Percentiles rank a stretch among this genome's conserved stretches.
These are phyloP conservation scores for Lineus longissimus DNA, from an alignment of 1,140 invertebrate species.

Conservation along the genomic window DNA sequence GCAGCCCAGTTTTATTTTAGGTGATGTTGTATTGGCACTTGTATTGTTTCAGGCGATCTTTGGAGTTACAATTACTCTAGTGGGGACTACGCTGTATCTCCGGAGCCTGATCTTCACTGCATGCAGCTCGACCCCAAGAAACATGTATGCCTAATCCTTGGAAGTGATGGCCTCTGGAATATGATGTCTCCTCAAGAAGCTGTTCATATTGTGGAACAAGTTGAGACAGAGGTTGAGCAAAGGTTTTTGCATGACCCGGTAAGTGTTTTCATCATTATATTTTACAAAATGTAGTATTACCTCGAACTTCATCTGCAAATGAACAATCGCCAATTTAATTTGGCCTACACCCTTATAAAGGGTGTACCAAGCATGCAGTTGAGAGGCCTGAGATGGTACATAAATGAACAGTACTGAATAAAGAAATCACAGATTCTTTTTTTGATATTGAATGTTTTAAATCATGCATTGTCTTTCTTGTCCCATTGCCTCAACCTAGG, in stretches of 20 bases:
- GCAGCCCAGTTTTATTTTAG: background rate
- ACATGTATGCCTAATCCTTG: constrained; percentile 86
- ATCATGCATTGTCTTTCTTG: background rate
- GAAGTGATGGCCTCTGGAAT: constrained; percentile 95
- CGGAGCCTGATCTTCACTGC: constrained; percentile 90
- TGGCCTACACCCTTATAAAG: too few relatives aligned
- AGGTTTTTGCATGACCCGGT: constrained; percentile 42
- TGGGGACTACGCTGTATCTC: constrained; percentile 92
- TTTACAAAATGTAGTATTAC: background rate
- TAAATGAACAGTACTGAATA: background rate
- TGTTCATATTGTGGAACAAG: constrained; percentile 73
- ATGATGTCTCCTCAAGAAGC: constrained; percentile 80
- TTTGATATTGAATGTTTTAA: background rate
- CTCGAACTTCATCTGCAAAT: background rate
- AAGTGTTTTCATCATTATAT: constrained; percentile 14
- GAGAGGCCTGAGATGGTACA: too few relatives aligned
- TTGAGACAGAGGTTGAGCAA: constrained; percentile 41
- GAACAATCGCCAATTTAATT: too few relatives aligned
- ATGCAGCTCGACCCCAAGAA: constrained; percentile 74
- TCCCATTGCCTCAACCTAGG: background rate
- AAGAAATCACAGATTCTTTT: background rate
- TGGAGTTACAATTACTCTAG: constrained; percentile 92
- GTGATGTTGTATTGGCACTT: background rate
- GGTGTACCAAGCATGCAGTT: too few relatives aligned
- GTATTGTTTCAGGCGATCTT: constrained; percentile 69